Conservation (phyloP, 2,113 vertebrate genomes). For the Centropristis striata region DNA sequence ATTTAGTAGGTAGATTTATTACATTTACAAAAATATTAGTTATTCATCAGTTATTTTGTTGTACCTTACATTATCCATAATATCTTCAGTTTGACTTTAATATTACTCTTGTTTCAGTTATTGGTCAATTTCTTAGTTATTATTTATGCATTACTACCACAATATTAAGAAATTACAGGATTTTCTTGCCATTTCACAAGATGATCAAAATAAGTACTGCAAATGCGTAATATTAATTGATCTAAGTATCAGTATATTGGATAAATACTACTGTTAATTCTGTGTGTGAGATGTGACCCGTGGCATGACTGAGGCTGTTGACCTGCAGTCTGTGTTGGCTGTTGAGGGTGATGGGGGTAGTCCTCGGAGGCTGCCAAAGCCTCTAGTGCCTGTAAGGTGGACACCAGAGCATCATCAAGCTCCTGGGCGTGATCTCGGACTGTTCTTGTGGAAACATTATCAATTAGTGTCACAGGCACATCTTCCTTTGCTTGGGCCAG, state of each 20-base stretch:
- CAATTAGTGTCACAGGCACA: conserved; percentile 96
- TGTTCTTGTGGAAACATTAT: conserved; percentile 92
- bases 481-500: conserved; percentile 86
- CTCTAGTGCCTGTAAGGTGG: conserved; percentile 97
- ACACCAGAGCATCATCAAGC: conserved; percentile 97
- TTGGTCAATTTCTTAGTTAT: not conserved
- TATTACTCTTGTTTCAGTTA: not conserved
- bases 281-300: conserved; percentile 45
- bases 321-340: conserved; percentile 97
- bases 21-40: not conserved
- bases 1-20: not conserved
- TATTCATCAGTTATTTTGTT: not conserved
- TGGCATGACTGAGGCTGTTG: conserved; percentile 79
- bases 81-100: conserved; percentile 6
- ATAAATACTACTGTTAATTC: conserved; percentile 23
- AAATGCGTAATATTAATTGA: conserved; percentile 16
- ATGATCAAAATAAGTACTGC: not conserved
- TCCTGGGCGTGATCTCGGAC: conserved; percentile 97
- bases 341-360: conserved; percentile 90
- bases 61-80: not conserved
- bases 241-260: not conserved
- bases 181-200: conserved; percentile 26
- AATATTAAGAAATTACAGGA: not conserved
- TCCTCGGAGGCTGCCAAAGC: conserved; percentile 98
- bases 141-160: not conserved